These are phyloP conservation scores for Agriopis leucophaearia DNA, from an alignment of 2,888 invertebrate species.

Conservation along the genomic window DNA sequence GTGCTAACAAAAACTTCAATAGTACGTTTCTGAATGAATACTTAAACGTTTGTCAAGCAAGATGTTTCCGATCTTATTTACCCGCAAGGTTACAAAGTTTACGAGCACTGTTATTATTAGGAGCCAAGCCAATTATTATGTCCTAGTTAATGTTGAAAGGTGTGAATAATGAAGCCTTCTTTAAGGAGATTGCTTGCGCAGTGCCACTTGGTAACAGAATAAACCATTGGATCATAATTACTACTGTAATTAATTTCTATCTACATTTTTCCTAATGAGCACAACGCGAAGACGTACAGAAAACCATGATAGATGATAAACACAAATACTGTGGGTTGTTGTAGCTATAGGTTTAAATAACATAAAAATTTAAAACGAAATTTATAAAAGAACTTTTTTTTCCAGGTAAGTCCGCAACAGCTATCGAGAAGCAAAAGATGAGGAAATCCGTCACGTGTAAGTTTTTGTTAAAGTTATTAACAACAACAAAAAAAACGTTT, in stretches of 20 bases:
- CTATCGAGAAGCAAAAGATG: too few species aligned
- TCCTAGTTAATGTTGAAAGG: not conserved
- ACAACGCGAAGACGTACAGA: too few species aligned
- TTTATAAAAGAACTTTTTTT: not conserved
- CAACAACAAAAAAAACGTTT: not conserved
- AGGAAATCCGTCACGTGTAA: not conserved
- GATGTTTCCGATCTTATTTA: not conserved
- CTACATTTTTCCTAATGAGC: too few species aligned
- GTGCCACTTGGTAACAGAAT: not conserved
- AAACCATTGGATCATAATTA: not conserved
- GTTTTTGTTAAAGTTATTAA: not conserved
- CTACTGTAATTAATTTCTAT: not conserved
- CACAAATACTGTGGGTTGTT: not conserved
- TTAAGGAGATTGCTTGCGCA: not conserved
- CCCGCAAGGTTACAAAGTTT: not conserved
- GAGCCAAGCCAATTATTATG: slow-evolving; percentile 1
- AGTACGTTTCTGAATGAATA: not conserved
- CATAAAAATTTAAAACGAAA: not conserved
- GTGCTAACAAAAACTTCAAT: not conserved
- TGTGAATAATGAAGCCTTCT: not conserved
- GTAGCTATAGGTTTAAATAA: not conserved
- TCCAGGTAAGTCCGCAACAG: slow-evolving; percentile 27
- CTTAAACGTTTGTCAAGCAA: not conserved
- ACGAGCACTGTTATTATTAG: not conserved
- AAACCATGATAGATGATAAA: not conserved